phyloP scores from a whole-genome alignment of 2,113 vertebrate genomes.

The Lynx canadensis region DNA sequence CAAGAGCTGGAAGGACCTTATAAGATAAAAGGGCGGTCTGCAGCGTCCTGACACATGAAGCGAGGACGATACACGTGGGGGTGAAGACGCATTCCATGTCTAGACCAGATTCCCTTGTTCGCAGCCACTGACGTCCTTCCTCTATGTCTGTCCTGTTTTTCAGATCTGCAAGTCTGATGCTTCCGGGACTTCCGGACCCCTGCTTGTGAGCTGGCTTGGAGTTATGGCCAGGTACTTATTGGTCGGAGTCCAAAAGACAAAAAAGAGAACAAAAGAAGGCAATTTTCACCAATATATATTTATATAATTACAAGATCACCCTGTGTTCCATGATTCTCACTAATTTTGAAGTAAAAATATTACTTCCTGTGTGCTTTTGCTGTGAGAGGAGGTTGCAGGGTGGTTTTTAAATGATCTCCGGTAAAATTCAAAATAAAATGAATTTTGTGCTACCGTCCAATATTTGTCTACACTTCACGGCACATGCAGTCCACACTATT shows the following conservation, averaged over 20 bases:
- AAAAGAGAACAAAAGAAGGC: neutral
- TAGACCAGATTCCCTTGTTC: neutral
- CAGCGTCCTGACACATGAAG: accelerated
- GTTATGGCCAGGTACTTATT: neutral
- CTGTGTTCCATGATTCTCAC: neutral
- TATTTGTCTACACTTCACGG: neutral
- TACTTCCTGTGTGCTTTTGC: neutral
- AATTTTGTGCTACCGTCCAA: neutral
- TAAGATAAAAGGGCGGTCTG: neutral
- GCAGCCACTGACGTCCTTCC: neutral
- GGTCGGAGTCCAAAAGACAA: neutral
- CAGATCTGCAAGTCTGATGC: accelerated
- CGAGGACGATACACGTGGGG: no score
- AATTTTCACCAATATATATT: neutral
- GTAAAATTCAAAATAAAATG: neutral
- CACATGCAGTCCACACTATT: neutral
- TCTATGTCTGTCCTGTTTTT: accelerated
- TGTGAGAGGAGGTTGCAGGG: neutral
- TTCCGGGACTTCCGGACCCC: accelerated
- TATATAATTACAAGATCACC: neutral
- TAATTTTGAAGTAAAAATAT: neutral
- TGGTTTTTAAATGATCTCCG: neutral
- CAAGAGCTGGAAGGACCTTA: neutral
- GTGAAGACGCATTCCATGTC: accelerated
- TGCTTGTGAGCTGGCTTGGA: accelerated